A percentile compares a stretch with the other conserved stretches of the same genome.
These are phyloP conservation scores for Dinothrombium tinctorium DNA, from an alignment of 1,140 invertebrate species.

Conservation along the genomic window DNA sequence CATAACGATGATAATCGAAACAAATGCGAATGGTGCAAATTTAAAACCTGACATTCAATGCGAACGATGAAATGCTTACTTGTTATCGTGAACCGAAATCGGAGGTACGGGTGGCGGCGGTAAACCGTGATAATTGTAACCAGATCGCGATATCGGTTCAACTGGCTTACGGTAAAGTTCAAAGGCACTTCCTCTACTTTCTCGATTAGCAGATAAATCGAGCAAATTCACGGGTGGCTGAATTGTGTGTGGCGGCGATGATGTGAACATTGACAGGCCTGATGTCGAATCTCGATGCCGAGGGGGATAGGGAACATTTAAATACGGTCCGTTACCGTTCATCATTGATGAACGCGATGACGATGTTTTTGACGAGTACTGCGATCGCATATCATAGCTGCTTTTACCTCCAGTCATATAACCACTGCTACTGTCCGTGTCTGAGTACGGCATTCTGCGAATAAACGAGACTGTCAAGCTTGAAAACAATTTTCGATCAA, in stretches of 20 bases:
- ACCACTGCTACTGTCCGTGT: conserved; percentile 1
- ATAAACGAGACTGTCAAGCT: neutral
- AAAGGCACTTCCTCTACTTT: conserved; percentile 77
- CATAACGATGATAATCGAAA: neutral
- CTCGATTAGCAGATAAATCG: conserved; percentile 49
- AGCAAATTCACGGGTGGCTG: conserved; percentile 23
- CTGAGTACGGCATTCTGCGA: conserved; percentile 1
- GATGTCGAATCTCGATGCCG: conserved; percentile 9
- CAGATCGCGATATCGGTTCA: conserved; percentile 10
- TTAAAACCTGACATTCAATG: neutral
- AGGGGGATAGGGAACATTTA: conserved; percentile 14
- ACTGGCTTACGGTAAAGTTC: conserved; percentile 75
- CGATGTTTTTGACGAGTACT: conserved; percentile 1
- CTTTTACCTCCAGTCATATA: conserved; percentile 4
- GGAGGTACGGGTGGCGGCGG: conserved; percentile 9
- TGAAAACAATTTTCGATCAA: neutral
- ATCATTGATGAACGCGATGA: conserved; percentile 3
- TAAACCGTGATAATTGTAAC: conserved; percentile 16
- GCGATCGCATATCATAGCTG: conserved; percentile 10
- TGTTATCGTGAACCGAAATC: conserved; percentile 4
- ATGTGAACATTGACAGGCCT: conserved; percentile 18
- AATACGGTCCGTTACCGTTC: conserved; percentile 13
- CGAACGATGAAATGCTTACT: conserved; percentile 4
- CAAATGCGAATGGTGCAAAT: neutral
- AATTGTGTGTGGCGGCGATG: conserved; percentile 12